A percentile compares a stretch with the other conserved stretches of the same genome.
These are phyloP conservation scores for Clusia tigrina DNA, from an alignment of 2,888 invertebrate species.

Conservation along the genomic window DNA sequence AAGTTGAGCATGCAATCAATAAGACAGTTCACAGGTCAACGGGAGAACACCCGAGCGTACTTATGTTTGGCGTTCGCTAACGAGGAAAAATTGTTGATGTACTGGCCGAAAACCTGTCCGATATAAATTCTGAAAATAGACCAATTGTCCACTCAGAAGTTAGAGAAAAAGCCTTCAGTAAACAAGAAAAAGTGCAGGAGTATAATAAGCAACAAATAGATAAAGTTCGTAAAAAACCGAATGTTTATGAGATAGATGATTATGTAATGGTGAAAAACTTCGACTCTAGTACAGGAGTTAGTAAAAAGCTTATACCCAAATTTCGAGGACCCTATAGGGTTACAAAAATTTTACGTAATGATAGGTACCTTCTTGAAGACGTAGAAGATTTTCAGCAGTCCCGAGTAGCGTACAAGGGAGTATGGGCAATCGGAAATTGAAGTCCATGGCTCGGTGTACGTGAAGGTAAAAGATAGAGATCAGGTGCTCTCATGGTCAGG, in stretches of 20 bases:
- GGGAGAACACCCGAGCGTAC: neutral
- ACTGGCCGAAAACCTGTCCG: neutral
- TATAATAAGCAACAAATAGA: neutral
- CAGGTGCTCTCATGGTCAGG: too few species aligned
- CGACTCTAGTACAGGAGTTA: slow-evolving; percentile 8
- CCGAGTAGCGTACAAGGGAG: neutral
- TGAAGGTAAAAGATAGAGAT: too few species aligned
- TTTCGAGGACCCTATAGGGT: slow-evolving; percentile 16
- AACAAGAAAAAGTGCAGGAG: neutral
- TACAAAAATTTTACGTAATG: slow-evolving; percentile 15
- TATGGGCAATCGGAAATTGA: neutral
- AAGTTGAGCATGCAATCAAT: slow-evolving; percentile 13
- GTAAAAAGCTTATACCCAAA: slow-evolving; percentile 15
- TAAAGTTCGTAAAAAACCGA: neutral
- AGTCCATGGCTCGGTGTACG: too few species aligned
- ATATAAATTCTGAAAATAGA: neutral
- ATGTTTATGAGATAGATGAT: neutral
- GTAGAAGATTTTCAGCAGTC: slow-evolving; percentile 9
- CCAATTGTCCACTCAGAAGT: neutral
- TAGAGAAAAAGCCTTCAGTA: neutral
- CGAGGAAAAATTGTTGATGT: neutral
- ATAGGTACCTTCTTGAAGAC: slow-evolving; percentile 14
- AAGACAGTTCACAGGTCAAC: slow-evolving; percentile 10
- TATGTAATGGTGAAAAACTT: slow-evolving; percentile 20
- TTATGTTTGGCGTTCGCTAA: slow-evolving; percentile 21